These are phyloP conservation scores for Xestoiulus laeticollis DNA, from an alignment of 2,888 invertebrate species.

Conservation along the genomic window DNA sequence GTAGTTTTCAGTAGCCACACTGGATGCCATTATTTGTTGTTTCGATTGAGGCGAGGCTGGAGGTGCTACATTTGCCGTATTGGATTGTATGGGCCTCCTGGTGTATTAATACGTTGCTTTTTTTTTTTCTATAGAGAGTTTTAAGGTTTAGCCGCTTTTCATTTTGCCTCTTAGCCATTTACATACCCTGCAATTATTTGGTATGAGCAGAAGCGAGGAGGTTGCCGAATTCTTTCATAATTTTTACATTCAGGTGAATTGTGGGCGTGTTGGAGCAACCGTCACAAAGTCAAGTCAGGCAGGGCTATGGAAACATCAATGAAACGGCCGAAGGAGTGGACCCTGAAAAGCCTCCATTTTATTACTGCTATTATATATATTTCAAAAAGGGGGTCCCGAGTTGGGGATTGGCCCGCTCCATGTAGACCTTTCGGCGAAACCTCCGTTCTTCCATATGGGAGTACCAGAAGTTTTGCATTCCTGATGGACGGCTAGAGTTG, in stretches of 20 bases:
- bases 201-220: neutral
- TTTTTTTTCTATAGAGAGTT: neutral
- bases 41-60: neutral
- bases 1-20: neutral
- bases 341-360: conserved; percentile 19
- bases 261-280: neutral
- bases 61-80: neutral
- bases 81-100: neutral
- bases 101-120: neutral
- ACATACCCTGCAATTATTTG: conserved; percentile 10
- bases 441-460: neutral
- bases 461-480: neutral
- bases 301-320: neutral
- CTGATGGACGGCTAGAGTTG: neutral
- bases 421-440: neutral
- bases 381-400: neutral
- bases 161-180: neutral
- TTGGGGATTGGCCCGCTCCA: neutral
- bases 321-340: neutral
- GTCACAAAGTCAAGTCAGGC: neutral
- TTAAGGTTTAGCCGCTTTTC: neutral
- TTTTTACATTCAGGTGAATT: neutral
- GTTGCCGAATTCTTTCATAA: conserved; percentile 20
- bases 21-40: neutral
- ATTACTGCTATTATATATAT: neutral